A percentile compares a stretch with the other conserved stretches of the same genome.
phyloP scores from a whole-genome alignment of 2,888 invertebrate species.

The Linnaemya vulpina region DNA sequence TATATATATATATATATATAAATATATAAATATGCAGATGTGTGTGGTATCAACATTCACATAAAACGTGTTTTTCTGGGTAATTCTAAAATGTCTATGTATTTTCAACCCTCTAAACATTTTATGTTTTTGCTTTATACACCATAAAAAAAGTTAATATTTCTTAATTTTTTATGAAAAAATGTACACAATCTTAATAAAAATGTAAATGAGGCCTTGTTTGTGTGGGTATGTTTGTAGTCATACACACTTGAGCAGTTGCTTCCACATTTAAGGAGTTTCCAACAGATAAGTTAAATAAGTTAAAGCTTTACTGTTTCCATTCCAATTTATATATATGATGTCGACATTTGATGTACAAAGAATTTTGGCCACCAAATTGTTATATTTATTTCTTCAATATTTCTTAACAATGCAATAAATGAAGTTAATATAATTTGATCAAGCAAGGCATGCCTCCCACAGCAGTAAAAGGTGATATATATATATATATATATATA shows the following conservation, averaged over 20 bases:
- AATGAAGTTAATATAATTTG: background rate
- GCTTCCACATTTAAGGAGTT: background rate
- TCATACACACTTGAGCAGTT: background rate
- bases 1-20: background rate
- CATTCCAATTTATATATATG: background rate
- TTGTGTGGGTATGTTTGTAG: background rate
- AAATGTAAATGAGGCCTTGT: conserved; percentile 8
- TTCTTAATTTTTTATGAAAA: conserved; percentile 28
- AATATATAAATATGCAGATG: background rate
- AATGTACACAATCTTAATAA: conserved; percentile 32
- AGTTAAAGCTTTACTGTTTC: background rate
- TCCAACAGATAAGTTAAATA: background rate
- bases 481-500: too few species aligned
- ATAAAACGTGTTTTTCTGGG: background rate
- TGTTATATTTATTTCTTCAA: background rate
- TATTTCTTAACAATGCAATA: background rate
- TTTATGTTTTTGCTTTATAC: conserved; percentile 3
- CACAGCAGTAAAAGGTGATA: too few species aligned
- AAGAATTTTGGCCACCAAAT: background rate
- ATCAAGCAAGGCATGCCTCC: background rate
- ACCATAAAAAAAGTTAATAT: conserved; percentile 13
- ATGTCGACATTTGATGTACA: background rate
- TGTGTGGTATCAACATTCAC: background rate
- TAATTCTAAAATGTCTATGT: conserved; percentile 1
- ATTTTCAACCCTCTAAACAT: conserved; percentile 23